Conservation (phyloP, 2,113 vertebrate species). For the Silurus asotus region DNA sequence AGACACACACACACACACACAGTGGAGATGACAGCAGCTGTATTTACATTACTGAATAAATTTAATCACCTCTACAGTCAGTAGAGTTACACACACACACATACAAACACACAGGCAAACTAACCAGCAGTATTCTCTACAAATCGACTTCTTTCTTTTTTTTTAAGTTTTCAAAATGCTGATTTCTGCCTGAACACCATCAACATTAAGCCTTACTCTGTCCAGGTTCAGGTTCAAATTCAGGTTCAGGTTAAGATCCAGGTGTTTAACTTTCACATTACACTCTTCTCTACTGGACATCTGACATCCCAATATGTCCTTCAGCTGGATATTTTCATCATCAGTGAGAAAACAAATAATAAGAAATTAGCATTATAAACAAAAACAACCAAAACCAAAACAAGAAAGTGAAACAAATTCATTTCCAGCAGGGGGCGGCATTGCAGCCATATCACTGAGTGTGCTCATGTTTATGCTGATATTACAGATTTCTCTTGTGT, state of each 20-base stretch:
- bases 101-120: conserved; percentile 58
- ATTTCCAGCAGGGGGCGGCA: background rate
- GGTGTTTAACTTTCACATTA: too few relatives aligned
- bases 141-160: too few relatives aligned
- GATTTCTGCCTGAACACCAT: too few relatives aligned
- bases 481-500: background rate
- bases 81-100: conserved; percentile 60
- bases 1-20: conserved; percentile 25
- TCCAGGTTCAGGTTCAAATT: too few relatives aligned
- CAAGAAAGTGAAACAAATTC: background rate
- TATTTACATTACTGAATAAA: conserved; percentile 69
- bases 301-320: background rate
- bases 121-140: too few relatives aligned
- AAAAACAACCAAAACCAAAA: background rate
- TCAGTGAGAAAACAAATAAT: background rate
- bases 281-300: too few relatives aligned
- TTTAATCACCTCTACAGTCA: conserved; percentile 64
- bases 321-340: background rate
- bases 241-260: too few relatives aligned
- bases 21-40: conserved; percentile 63
- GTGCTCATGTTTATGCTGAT: background rate
- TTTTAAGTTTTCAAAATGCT: too few relatives aligned
- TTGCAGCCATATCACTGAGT: background rate
- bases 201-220: too few relatives aligned
- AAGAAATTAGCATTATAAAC: background rate